phyloP scores from a whole-genome alignment of 2,113 vertebrate genomes.

The Pyrgilauda ruficollis region DNA sequence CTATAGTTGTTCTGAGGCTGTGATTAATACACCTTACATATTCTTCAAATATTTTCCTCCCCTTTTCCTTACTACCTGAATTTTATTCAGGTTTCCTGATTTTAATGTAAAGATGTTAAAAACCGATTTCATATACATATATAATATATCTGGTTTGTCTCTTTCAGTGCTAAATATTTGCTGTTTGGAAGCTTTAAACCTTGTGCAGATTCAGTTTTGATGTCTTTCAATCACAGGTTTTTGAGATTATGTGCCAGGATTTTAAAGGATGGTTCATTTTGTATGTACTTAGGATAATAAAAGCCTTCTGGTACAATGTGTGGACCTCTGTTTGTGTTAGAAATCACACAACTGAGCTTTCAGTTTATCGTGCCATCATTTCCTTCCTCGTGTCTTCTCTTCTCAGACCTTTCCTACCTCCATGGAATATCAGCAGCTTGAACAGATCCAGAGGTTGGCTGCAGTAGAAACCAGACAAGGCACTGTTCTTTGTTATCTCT shows the following conservation, averaged over 20 bases:
- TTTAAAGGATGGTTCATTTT: not conserved
- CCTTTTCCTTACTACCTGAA: not conserved
- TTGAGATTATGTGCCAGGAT: not conserved
- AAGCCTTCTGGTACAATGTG: not conserved
- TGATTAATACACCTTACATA: not conserved
- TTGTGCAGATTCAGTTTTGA: not conserved
- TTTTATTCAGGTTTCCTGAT: not conserved
- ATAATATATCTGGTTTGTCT: not conserved
- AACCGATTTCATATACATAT: not conserved
- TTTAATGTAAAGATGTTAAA: not conserved
- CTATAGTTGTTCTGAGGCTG: not conserved
- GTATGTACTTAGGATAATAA: not conserved
- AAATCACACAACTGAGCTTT: not conserved
- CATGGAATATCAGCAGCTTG: not conserved
- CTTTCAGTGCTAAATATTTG: not conserved
- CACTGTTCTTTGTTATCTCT: not conserved
- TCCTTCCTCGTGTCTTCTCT: accelerated
- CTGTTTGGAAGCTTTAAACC: not conserved
- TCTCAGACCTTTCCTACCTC: not conserved
- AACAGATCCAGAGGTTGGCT: not conserved
- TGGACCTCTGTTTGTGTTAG: not conserved
- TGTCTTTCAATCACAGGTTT: not conserved
- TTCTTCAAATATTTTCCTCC: not conserved
- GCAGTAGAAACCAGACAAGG: not conserved
- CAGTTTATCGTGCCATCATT: not conserved